Evolutionary conservation across 2,113 vertebrate species (phyloP).

Genomic region (Smithornis capensis): DNA sequence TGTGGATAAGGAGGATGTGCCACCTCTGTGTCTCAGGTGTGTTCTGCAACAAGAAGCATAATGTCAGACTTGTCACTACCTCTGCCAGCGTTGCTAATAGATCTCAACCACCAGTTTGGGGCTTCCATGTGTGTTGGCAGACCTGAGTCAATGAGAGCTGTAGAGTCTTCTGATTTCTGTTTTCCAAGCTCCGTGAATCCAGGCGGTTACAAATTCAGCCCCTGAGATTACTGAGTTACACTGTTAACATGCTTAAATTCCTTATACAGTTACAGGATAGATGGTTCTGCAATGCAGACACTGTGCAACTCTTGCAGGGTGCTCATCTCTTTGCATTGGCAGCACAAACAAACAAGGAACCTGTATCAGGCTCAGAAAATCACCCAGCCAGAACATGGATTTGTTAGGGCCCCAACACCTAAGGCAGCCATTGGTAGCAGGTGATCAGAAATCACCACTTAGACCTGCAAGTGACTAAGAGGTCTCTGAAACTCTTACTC

Average conservation of each 20-base stretch:
- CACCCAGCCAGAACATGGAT: not conserved
- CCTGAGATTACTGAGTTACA: not conserved
- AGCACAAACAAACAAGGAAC: not conserved
- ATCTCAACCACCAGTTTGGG: not conserved
- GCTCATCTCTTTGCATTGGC: not conserved
- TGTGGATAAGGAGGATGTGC: not conserved
- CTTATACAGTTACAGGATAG: not conserved
- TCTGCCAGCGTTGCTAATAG: not conserved
- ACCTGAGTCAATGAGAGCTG: not conserved
- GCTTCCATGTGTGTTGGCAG: not conserved
- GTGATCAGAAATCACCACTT: not conserved
- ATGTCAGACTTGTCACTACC: not conserved
- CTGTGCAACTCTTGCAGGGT: not conserved
- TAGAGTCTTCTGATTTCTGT: not conserved
- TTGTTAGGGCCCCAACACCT: not conserved
- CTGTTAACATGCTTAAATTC: not conserved
- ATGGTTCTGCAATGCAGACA: not conserved
- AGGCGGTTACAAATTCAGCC: not conserved
- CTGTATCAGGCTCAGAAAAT: not conserved
- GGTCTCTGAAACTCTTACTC: not conserved
- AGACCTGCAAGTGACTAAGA: not conserved
- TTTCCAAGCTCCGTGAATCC: not conserved
- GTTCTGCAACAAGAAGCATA: not conserved
- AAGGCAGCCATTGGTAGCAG: not conserved
- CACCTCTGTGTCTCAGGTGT: rapidly evolving